Evolutionary conservation across 2,888 invertebrate genomes (phyloP), one percentile per base, ranked within the genome.

Genomic region (Drosophila koepferae): DNA sequence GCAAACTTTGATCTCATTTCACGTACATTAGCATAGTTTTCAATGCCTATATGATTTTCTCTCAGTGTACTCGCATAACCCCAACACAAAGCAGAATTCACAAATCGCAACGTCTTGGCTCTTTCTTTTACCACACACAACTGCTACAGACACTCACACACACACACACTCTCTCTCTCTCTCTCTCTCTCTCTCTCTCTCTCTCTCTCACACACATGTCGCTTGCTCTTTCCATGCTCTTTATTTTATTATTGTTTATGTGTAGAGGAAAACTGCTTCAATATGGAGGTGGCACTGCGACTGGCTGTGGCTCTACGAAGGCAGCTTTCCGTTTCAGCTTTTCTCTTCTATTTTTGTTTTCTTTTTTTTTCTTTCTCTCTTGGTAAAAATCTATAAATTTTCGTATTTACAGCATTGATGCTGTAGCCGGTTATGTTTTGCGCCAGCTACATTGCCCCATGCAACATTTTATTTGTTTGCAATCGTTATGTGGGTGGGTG

Each of bases 211-310:
- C 44, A 54, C 63, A 44, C 49, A 61, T 54, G 70, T 28, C 55
- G 46, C 44, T 48, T 36, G 74, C 59, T 58, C 18, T 9, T 31
- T 34, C n/a, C 31, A 12, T 18, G 18, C 49, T 34, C 63, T 49
- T 44, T 65, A 59, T 77, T 78, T 86, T 78, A 80, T 85, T 83
- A 83, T 76, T 78, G 78, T 83, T 83, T 82, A 88, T 82, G 81
- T 74, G 63, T 36, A 1, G 20, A 44, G 63, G 68, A 75, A 62
- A 77, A 69, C 60, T 44, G 69, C 73, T 64, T 41, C 73, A 73
- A 78, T 72, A 75, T 51, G 66, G 36, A 36, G 18, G 1, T 59
- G 49, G 31, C 80, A 75, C 28, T 41, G 28, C 9, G 48, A 23
- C 46, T 23, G 23, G 23, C 46, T 46, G 20, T 12, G 7, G 28